phyloP scores from a whole-genome alignment of 2,797 vertebrate species.

The Vespertilio murinus region DNA sequence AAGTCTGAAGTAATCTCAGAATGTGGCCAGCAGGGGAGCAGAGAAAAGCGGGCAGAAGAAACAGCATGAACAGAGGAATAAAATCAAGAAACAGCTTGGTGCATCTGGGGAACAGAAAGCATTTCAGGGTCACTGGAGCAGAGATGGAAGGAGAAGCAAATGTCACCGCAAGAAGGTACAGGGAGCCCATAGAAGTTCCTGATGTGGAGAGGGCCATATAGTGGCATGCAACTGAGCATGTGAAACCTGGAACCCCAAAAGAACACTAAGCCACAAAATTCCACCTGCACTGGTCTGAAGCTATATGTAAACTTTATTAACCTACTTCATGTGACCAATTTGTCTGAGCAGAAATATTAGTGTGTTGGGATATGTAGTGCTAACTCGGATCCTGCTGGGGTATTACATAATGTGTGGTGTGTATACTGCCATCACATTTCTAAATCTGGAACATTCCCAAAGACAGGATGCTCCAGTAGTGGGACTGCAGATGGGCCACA shows the following conservation, averaged over 20 bases:
- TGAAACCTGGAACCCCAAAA: not conserved
- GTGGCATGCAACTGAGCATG: not conserved
- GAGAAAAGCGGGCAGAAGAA: not conserved
- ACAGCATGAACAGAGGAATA: not conserved
- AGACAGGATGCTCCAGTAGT: not conserved
- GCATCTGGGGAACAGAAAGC: rapidly evolving
- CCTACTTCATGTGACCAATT: not conserved
- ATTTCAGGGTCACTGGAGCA: not conserved
- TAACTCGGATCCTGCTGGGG: not conserved
- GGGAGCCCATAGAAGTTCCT: not conserved
- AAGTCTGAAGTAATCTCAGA: not conserved
- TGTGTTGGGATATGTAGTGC: not conserved
- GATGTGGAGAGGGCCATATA: not conserved
- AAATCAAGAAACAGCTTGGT: not conserved
- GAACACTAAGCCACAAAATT: not conserved
- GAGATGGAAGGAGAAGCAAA: not conserved
- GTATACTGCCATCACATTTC: not conserved
- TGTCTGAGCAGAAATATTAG: not conserved
- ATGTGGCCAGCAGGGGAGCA: not conserved
- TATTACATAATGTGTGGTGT: not conserved
- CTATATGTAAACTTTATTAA: not conserved
- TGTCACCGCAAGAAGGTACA: not conserved
- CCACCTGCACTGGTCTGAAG: not conserved
- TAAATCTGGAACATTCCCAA: not conserved
- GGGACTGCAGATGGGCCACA: rapidly evolving